Evolutionary conservation across 2,113 vertebrate species (phyloP).

Genomic region (Corythoichthys haematopterus): DNA sequence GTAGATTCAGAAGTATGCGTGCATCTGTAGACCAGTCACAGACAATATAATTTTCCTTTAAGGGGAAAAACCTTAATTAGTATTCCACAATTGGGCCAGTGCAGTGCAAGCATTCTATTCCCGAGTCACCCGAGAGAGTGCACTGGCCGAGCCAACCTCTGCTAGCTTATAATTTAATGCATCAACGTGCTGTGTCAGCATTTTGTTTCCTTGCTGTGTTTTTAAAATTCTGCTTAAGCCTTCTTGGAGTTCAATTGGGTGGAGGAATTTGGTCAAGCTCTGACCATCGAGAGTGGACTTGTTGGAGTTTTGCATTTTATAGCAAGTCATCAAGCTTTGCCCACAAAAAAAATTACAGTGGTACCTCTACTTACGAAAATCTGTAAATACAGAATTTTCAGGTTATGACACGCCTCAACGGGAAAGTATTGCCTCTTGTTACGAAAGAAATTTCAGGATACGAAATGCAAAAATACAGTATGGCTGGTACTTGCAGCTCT

Average conservation of each 20-base stretch:
- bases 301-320: background rate
- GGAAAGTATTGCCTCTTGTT: too few relatives aligned
- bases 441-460: too few relatives aligned
- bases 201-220: background rate
- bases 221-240: background rate
- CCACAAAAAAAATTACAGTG: background rate
- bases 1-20: background rate
- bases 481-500: too few relatives aligned
- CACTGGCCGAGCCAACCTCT: background rate
- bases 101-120: constrained; percentile 4
- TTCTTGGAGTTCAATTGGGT: background rate
- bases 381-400: too few relatives aligned
- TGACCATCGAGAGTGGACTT: background rate
- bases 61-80: constrained; percentile 8
- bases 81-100: background rate
- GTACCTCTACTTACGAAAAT: too few relatives aligned
- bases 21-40: background rate
- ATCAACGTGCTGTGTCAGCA: background rate
- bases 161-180: constrained; percentile 8
- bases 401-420: too few relatives aligned
- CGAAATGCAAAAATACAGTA: too few relatives aligned
- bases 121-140: background rate
- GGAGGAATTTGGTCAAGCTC: background rate
- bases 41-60: constrained; percentile 2
- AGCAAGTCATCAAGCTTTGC: background rate